Base-by-base conservation (phyloP, 2,113 vertebrate species). In the Anolis sagrei region DNA sequence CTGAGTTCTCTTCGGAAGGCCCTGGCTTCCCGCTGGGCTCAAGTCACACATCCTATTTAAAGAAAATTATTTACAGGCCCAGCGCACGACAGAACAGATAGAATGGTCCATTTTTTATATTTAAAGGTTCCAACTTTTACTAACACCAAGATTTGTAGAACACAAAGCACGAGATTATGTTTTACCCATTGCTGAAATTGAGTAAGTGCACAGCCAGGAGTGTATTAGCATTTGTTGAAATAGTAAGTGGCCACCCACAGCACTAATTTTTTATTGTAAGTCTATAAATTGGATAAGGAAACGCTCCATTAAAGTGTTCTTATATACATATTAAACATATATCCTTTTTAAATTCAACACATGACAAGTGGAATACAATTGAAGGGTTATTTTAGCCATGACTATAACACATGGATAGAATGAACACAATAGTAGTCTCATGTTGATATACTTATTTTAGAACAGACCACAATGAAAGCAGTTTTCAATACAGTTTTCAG, bases 391-490 rank as follows among this genome's bases (percentile, higher is more conserved):
- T 91, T 94, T 94, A 90, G n/a, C 89, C 87, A 88, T 89, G 96
- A 96, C 97, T 95, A 90, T 83, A 93, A 94, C 89, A 91, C 90
- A 91, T 91, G 93, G 94, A 88, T 44, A 44, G 5, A 44, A 44
- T 92, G 19, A 93, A 95, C 72, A 94, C 89, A 88, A 90, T 87
- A 92, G 90, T 92, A 95, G 90, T 86, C 83, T 62, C 84, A 76
- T 86, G 93, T 88, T 94, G 92, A 93, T 94, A 92, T 94, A 91
- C 90, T 96, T 94, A 91, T 90, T 96, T 95, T 93, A 87, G 93
- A 96, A 94, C 89, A 32, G 25, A 93, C 88, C 94, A 95, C 92
- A 92, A 95, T 95, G 87, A 96, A 95, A 96, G 94, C 85, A 89
- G 93, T 95, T 95, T 95, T 90, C 93, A 88, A 88, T 87, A 90